A percentile compares a stretch with the other conserved stretches of the same genome.
phyloP scores from a whole-genome alignment of 2,797 vertebrate species.

The Ceryle rudis region DNA sequence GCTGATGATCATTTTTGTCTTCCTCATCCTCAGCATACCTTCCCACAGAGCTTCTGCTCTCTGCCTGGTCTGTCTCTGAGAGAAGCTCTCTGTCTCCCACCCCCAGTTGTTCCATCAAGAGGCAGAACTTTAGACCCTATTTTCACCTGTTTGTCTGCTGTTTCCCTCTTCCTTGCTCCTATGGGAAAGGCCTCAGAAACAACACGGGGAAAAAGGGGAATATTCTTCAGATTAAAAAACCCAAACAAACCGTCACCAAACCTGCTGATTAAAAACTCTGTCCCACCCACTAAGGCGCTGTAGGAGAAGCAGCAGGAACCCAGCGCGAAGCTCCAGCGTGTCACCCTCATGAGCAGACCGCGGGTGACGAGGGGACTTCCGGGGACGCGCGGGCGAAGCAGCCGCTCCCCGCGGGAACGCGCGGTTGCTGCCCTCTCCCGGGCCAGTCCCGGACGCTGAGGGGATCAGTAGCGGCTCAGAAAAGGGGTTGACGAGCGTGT shows the following conservation, averaged over 20 bases:
- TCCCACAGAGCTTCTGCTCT: not conserved
- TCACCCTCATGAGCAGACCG: no score
- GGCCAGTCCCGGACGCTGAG: not conserved
- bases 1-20: not conserved
- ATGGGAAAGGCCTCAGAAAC: not conserved
- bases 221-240: not conserved
- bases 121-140: not conserved
- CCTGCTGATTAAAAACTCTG: accelerated
- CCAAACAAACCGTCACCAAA: accelerated
- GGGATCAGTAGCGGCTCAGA: not conserved
- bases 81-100: not conserved
- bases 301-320: accelerated
- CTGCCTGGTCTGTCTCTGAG: accelerated
- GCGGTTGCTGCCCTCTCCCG: not conserved
- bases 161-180: not conserved
- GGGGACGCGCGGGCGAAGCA: no score
- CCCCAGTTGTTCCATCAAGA: accelerated
- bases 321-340: no score
- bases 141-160: not conserved
- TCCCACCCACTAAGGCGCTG: accelerated
- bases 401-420: no score
- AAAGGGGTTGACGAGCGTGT: no score
- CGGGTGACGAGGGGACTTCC: no score
- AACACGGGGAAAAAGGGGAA: no score
- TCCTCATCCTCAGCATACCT: accelerated